These are phyloP conservation scores for Apteryx mantelli DNA, from an alignment of 2,113 vertebrate species.

Conservation along the genomic window DNA sequence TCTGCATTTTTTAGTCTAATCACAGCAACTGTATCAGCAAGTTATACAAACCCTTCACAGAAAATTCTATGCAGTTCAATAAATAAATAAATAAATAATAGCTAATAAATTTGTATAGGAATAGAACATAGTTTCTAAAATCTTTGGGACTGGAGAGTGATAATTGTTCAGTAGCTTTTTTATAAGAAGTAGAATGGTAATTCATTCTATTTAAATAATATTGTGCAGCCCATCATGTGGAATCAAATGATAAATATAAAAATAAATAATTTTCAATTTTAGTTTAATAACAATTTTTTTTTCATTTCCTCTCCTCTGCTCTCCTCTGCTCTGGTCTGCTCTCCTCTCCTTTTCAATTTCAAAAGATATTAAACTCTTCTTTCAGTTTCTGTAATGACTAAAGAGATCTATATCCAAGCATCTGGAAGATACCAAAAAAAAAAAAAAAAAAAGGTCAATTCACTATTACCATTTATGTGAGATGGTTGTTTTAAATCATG, in stretches of 20 bases:
- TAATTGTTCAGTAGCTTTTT: neutral
- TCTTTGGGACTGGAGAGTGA: neutral
- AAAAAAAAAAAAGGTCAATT: neutral
- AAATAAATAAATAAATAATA: neutral
- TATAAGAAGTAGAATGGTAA: neutral
- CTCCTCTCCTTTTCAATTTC: neutral
- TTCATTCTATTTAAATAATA: neutral
- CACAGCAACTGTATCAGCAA: neutral
- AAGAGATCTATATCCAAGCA: neutral
- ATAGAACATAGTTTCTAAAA: neutral
- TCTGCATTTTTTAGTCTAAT: neutral
- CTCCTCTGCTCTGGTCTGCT: too few relatives aligned
- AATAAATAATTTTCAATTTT: neutral
- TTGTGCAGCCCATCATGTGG: neutral
- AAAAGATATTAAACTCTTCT: neutral
- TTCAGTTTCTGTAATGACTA: neutral
- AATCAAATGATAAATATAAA: neutral
- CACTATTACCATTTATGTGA: neutral
- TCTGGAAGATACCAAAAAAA: neutral
- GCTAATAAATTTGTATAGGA: neutral
- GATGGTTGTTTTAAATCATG: neutral
- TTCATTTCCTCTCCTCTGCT: too few relatives aligned
- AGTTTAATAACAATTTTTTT: neutral
- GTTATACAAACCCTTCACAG: neutral
- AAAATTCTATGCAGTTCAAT: neutral